A percentile compares a stretch with the other conserved stretches of the same genome.
These are phyloP conservation scores for Chaetops frenatus DNA, from an alignment of 2,113 vertebrate genomes.

Conservation along the genomic window DNA sequence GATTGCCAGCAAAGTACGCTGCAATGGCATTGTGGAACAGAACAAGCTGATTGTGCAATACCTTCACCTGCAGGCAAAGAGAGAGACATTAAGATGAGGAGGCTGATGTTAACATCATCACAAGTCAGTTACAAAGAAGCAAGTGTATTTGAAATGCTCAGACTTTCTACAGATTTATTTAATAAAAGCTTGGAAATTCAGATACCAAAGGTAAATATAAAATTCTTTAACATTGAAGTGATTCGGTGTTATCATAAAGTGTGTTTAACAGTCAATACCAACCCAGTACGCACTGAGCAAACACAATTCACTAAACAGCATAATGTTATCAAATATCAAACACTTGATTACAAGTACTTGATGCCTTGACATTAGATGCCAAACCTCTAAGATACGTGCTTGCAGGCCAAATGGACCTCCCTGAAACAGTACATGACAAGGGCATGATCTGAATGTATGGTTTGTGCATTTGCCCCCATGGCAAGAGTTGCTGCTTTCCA, in stretches of 20 bases:
- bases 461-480: neutral
- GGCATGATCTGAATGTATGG: neutral
- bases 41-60: constrained; percentile 95
- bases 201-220: neutral
- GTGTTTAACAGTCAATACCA: neutral
- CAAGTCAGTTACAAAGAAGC: neutral
- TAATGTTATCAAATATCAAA: neutral
- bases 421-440: neutral
- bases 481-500: neutral
- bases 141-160: neutral
- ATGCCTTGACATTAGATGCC: neutral
- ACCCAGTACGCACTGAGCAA: neutral
- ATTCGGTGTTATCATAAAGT: neutral
- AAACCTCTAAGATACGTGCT: neutral
- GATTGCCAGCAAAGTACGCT: constrained; percentile 95
- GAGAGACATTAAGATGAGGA: neutral
- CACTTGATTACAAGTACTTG: neutral
- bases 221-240: neutral
- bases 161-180: neutral
- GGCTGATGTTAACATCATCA: neutral
- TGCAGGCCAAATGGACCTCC: neutral
- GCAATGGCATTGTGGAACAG: constrained; percentile 97
- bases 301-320: neutral
- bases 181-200: neutral
- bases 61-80: constrained; percentile 84